Evolutionary conservation across 2,888 invertebrate species (phyloP).

Genomic region (Dendrolimus houi): DNA sequence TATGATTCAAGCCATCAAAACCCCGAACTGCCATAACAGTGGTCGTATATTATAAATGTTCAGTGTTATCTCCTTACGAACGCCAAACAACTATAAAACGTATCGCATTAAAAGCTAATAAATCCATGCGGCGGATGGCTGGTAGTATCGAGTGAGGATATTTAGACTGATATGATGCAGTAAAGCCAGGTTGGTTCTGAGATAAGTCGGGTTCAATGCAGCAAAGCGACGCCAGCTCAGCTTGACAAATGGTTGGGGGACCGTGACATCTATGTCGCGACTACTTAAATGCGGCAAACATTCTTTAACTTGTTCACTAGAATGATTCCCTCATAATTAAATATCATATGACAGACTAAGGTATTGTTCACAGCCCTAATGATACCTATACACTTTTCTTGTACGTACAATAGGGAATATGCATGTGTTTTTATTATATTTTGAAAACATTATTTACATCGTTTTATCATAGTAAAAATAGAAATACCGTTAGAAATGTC

Average conservation of each 20-base stretch:
- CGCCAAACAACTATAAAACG: slow-evolving; percentile 22
- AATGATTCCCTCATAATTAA: too few species aligned
- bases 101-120: slow-evolving; percentile 34
- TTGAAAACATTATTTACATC: too few species aligned
- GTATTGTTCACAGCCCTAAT: too few species aligned
- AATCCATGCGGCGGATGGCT: slow-evolving; percentile 28
- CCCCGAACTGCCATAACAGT: slow-evolving; percentile 1
- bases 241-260: slow-evolving; percentile 56
- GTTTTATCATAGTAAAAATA: too few species aligned
- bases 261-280: slow-evolving; percentile 34
- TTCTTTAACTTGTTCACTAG: too few species aligned
- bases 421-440: too few species aligned
- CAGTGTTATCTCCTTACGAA: slow-evolving; percentile 20
- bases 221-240: slow-evolving; percentile 30
- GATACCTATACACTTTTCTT: too few species aligned
- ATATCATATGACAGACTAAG: too few species aligned
- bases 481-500: too few species aligned
- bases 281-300: too few species aligned
- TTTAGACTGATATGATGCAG: slow-evolving; percentile 46
- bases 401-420: too few species aligned
- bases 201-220: slow-evolving; percentile 57
- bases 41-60: slow-evolving; percentile 16
- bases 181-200: slow-evolving; percentile 45
- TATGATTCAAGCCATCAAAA: neutral
- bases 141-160: slow-evolving; percentile 43